Conservation (phyloP, 2,888 invertebrate species). For the Lacanobia oleracea region DNA sequence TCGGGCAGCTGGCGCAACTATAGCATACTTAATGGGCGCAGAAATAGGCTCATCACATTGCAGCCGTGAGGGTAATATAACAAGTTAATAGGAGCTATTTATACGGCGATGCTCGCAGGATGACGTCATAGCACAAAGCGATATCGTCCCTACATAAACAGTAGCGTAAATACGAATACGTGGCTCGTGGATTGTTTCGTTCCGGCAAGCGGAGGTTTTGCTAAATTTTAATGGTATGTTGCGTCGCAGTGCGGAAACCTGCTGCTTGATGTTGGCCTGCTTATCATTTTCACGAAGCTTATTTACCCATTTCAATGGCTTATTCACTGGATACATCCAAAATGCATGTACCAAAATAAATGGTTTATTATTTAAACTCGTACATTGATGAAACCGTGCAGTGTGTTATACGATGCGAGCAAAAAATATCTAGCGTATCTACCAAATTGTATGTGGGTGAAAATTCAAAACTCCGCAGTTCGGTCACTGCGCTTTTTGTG, state of each 20-base stretch:
- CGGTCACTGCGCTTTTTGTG: constrained; percentile 31
- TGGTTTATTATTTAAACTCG: constrained; percentile 20
- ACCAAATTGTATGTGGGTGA: constrained; percentile 12
- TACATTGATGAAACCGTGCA: constrained; percentile 8
- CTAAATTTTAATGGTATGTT: constrained; percentile 84
- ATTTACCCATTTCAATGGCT: constrained; percentile 26
- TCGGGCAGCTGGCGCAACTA: constrained; percentile 63
- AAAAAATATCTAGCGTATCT: constrained; percentile 26
- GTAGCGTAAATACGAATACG: constrained; percentile 74
- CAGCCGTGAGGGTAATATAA: constrained; percentile 61
- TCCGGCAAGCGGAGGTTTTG: constrained; percentile 78
- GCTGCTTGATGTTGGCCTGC: constrained; percentile 67
- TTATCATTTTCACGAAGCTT: constrained; percentile 54
- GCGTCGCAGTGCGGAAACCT: constrained; percentile 82
- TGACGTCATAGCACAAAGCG: constrained; percentile 74
- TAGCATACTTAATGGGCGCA: constrained; percentile 63
- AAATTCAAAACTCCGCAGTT: constrained; percentile 40
- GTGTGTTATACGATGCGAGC: constrained; percentile 18
- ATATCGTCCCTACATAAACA: constrained; percentile 58
- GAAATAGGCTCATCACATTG: constrained; percentile 62
- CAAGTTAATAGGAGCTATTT: constrained; percentile 66
- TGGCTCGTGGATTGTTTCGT: constrained; percentile 78
- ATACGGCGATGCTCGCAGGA: constrained; percentile 61
- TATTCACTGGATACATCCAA: constrained; percentile 20
- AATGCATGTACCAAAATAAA: constrained; percentile 1